Evolutionary conservation across 2,888 invertebrate genomes (phyloP), one percentile per base, ranked within the genome.

Genomic region (Philonicus albiceps): DNA sequence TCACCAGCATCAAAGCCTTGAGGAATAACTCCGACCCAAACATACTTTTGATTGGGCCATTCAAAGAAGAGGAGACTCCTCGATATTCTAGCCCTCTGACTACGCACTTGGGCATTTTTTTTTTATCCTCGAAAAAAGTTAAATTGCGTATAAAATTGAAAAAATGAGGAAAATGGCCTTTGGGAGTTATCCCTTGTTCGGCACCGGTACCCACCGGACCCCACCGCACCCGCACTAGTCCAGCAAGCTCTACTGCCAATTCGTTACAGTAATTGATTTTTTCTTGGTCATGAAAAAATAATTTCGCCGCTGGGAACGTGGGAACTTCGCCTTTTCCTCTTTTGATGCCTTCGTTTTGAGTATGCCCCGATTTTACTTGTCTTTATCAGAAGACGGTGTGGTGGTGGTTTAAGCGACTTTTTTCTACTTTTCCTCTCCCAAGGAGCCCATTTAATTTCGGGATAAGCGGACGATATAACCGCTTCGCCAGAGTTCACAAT

Each of bases 91-190:
- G 37, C 11, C 64, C 72, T 34, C 81, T 49, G 7, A 72, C 16
- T 19, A 83, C 37, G 64, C 83, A 64, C 37, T 37, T 22, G 8
- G 37, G 64, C 37, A 83, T 72, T 37, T 64, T 37, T 74, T 37
- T 74, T 31, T 19, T 22, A 13, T 37, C 22, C 1, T 19, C 16
- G 16, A 27, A 64, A 64, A 64, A 87, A 86, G 87, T 87, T 87
- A 87, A 87, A 87, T 87, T 86, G 87, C 87, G 87, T 87, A 87
- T 86, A 87, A 87, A 87, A 86, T 87, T 86, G 87, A 86, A 87
- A 87, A 87, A 87, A 87, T 86, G 86, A 86, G 84, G 86, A 78
- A 86, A 83, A 87, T 80, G 85, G 86, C 87, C 86, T 43, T 55
- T 76, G 87, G 87, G 87, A 87, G 30, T 86, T 83, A 64, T 76